Evolutionary conservation across 2,797 vertebrate species (phyloP).

Genomic region (Mormyrus proboscirostris): DNA sequence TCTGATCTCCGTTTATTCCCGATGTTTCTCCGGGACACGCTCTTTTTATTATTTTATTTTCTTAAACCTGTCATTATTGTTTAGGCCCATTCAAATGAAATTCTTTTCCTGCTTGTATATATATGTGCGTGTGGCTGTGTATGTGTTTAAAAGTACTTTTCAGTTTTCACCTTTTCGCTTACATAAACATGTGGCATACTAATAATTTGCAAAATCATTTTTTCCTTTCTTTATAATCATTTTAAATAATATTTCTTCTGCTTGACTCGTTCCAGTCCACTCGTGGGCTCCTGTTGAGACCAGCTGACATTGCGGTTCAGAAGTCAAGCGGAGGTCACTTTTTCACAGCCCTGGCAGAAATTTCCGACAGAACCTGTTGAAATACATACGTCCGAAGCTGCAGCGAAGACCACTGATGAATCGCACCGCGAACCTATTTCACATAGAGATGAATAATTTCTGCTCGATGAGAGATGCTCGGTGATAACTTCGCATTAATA

Average conservation of each 20-base stretch:
- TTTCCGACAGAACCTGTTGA: slow-evolving; percentile 51
- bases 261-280: slow-evolving; percentile 13
- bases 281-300: slow-evolving; percentile 36
- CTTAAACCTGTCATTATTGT: not conserved
- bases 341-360: slow-evolving; percentile 47
- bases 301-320: slow-evolving; percentile 54
- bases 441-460: slow-evolving; percentile 1
- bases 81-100: not conserved
- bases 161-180: not conserved
- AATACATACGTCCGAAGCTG: slow-evolving; percentile 45
- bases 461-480: not conserved
- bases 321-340: slow-evolving; percentile 76
- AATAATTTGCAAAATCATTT: not conserved
- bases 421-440: slow-evolving; percentile 12
- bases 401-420: slow-evolving; percentile 23
- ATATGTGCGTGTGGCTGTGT: not conserved
- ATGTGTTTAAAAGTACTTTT: not conserved
- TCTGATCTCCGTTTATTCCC: not conserved
- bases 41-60: not conserved
- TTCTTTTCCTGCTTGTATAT: not conserved
- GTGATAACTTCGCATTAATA: not conserved
- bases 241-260: not conserved
- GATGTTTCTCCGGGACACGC: not conserved
- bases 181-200: not conserved
- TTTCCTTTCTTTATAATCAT: not conserved